phyloP scores from a whole-genome alignment of 2,797 vertebrate species.

The Rousettus madagascariensis region DNA sequence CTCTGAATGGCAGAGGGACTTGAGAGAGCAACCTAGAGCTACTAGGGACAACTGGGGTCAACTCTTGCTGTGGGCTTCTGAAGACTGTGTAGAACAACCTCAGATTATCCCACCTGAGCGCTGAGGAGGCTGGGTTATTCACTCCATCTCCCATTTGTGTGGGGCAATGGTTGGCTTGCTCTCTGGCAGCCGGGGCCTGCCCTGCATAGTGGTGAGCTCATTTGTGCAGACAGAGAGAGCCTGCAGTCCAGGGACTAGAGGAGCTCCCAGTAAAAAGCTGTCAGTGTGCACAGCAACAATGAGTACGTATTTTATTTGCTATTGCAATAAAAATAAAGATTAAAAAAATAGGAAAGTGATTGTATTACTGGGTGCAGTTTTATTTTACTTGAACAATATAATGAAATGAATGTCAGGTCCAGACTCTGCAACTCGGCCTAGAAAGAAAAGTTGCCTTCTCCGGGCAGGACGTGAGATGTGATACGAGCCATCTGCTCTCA shows the following conservation, averaged over 20 bases:
- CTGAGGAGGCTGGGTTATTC: background rate
- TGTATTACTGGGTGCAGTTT: background rate
- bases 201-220: background rate
- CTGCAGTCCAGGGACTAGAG: background rate
- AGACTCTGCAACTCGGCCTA: background rate
- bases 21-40: background rate
- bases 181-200: background rate
- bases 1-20: background rate
- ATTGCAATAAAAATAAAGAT: background rate
- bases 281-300: background rate
- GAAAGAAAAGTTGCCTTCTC: background rate
- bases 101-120: background rate
- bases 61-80: background rate
- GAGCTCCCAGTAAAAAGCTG: background rate
- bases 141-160: background rate
- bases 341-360: background rate
- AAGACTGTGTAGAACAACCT: background rate
- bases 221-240: background rate
- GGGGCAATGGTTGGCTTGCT: background rate
- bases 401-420: background rate
- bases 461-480: background rate
- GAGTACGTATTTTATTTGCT: background rate
- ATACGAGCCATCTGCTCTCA: background rate
- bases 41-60: background rate
- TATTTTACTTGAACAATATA: conserved; percentile 37